phyloP scores from a whole-genome alignment of 2,113 vertebrate species.

The Toxotes chatareus region DNA sequence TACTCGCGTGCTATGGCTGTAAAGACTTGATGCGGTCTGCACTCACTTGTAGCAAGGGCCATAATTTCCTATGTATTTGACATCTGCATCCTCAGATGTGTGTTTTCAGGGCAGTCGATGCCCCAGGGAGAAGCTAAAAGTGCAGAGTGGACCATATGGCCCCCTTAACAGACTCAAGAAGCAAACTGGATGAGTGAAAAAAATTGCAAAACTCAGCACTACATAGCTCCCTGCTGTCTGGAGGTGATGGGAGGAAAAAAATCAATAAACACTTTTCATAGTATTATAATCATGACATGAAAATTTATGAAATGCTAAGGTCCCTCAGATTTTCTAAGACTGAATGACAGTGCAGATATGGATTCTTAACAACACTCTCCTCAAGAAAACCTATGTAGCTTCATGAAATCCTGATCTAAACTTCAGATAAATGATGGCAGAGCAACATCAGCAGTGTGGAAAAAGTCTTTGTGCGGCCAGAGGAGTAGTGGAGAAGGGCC shows the following conservation, averaged over 20 bases:
- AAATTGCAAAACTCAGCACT: conserved; percentile 57
- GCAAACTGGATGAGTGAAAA: conserved; percentile 43
- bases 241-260: conserved; percentile 34
- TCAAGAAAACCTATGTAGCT: not conserved
- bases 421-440: not conserved
- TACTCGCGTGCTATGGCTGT: not conserved
- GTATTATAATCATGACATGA: not conserved
- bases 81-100: conserved; percentile 77
- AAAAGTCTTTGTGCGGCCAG: conserved; percentile 18
- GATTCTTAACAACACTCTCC: not conserved
- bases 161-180: conserved; percentile 54
- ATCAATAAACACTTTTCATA: conserved; percentile 42
- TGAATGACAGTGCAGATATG: not conserved
- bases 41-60: conserved; percentile 24
- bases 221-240: conserved; percentile 41
- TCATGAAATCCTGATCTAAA: not conserved
- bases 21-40: conserved; percentile 28
- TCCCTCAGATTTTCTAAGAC: not conserved
- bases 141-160: conserved; percentile 65
- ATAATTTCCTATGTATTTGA: conserved; percentile 55
- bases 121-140: conserved; percentile 71
- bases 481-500: conserved; percentile 32
- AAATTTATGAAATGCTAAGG: not conserved
- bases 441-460: conserved; percentile 19
- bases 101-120: conserved; percentile 59